A percentile compares a stretch with the other conserved stretches of the same genome.
Conservation (phyloP, 2,888 invertebrate species). For the Tachystola acroxantha region DNA sequence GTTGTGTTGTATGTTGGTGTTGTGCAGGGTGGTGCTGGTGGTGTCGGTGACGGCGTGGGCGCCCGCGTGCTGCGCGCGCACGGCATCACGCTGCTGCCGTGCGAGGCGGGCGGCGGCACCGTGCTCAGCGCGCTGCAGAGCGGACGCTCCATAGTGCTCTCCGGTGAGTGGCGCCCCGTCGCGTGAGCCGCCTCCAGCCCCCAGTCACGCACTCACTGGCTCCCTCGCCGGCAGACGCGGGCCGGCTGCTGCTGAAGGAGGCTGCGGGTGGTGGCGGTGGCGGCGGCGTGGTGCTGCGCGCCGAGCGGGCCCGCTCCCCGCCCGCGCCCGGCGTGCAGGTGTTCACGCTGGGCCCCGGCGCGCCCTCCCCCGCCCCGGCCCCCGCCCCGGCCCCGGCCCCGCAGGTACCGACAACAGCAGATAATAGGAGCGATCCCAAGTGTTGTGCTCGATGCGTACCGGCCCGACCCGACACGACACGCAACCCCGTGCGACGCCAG, state of each 20-base stretch:
- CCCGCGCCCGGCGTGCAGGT: slow-evolving; percentile 43
- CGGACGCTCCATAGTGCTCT: slow-evolving; percentile 91
- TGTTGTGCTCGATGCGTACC: no score
- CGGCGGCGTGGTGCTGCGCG: slow-evolving; percentile 31
- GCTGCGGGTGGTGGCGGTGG: slow-evolving; percentile 8
- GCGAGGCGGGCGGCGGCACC: slow-evolving; percentile 85
- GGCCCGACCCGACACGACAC: no score
- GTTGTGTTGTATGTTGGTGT: neutral
- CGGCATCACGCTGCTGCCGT: slow-evolving; percentile 91
- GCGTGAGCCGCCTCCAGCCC: neutral
- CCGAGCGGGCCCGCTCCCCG: slow-evolving; percentile 35
- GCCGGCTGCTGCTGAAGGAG: slow-evolving; percentile 84
- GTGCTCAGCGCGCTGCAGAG: slow-evolving; percentile 90
- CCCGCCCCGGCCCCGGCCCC: neutral
- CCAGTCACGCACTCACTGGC: neutral
- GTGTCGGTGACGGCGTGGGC: slow-evolving; percentile 5
- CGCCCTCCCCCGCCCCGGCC: slow-evolving; percentile 1
- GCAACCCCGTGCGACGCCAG: no score
- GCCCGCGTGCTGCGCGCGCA: slow-evolving; percentile 84
- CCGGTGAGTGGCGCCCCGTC: slow-evolving; percentile 60
- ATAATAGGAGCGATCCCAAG: no score
- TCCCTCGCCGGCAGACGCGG: slow-evolving; percentile 78
- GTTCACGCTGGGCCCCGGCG: slow-evolving; percentile 31
- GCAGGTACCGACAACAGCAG: no score
- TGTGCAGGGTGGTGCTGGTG: neutral